Conservation (phyloP, 2,113 vertebrate species). For the Dinomys branickii region DNA sequence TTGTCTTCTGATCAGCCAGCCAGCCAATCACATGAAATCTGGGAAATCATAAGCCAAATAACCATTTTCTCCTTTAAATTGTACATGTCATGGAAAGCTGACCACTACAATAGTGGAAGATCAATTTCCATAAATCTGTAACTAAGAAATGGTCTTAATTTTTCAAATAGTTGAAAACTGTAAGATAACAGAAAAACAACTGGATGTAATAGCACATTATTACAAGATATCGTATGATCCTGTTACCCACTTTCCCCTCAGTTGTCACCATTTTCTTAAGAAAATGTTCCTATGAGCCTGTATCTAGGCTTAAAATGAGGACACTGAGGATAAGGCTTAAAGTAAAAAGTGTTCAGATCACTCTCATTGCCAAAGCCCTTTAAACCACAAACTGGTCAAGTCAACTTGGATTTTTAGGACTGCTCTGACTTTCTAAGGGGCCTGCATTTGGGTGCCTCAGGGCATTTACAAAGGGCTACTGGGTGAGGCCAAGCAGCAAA, state of each 20-base stretch:
- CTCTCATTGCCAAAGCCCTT: fast-evolving
- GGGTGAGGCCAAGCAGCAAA: not conserved
- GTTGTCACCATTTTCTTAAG: not conserved
- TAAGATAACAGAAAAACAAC: not conserved
- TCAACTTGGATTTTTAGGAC: no score
- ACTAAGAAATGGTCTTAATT: not conserved
- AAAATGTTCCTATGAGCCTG: not conserved
- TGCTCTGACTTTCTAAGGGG: not conserved
- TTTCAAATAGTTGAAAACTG: not conserved
- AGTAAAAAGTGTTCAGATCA: fast-evolving
- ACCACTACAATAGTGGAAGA: not conserved
- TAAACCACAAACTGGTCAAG: not conserved
- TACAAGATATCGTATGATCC: not conserved
- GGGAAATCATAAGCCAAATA: not conserved
- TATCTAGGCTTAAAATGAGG: no score
- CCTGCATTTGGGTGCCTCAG: slow-evolving; percentile 35
- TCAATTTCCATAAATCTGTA: not conserved
- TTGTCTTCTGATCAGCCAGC: not conserved
- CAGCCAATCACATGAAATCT: not conserved
- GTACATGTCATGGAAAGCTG: not conserved
- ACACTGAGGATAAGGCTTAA: fast-evolving
- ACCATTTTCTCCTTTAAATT: not conserved
- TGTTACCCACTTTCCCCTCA: fast-evolving
- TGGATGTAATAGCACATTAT: not conserved
- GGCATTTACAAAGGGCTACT: slow-evolving; percentile 51